These are phyloP conservation scores for Coracias cyanogaster DNA, from an alignment of 2,797 vertebrate species.

Conservation along the genomic window DNA sequence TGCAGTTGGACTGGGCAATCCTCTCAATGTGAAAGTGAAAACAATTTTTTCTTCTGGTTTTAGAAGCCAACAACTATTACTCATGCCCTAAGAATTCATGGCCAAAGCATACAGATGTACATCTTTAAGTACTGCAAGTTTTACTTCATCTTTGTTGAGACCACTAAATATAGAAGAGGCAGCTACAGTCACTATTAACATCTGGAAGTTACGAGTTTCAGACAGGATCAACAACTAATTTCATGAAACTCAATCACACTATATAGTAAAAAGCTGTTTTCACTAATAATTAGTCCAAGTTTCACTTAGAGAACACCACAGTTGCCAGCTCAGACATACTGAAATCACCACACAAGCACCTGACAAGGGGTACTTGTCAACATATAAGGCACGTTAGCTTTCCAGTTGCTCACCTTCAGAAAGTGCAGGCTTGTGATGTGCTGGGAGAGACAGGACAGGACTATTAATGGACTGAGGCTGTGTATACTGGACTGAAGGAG, in stretches of 20 bases:
- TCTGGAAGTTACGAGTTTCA: background rate
- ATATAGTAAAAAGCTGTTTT: background rate
- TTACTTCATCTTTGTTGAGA: background rate
- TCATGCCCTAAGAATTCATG: background rate
- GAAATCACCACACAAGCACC: background rate
- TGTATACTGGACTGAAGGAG: constrained; percentile 86
- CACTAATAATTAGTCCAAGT: background rate
- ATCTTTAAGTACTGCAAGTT: background rate
- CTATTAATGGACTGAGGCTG: constrained; percentile 80
- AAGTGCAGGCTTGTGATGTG: constrained; percentile 88
- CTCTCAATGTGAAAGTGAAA: background rate
- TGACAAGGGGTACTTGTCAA: too few relatives aligned
- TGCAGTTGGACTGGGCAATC: background rate
- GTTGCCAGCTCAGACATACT: accelerated
- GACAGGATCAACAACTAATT: background rate
- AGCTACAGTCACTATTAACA: background rate
- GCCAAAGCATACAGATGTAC: background rate
- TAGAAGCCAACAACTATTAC: background rate
- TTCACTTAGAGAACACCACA: background rate
- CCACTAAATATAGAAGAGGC: background rate
- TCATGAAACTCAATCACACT: background rate
- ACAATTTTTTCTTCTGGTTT: background rate
- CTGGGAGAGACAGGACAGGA: constrained; percentile 81
- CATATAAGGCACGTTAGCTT: background rate
- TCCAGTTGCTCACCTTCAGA: constrained; percentile 83